Percentiles rank a stretch among this genome's conserved stretches.
phyloP scores from a whole-genome alignment of 2,888 invertebrate species.

The Eupithecia inturbata region DNA sequence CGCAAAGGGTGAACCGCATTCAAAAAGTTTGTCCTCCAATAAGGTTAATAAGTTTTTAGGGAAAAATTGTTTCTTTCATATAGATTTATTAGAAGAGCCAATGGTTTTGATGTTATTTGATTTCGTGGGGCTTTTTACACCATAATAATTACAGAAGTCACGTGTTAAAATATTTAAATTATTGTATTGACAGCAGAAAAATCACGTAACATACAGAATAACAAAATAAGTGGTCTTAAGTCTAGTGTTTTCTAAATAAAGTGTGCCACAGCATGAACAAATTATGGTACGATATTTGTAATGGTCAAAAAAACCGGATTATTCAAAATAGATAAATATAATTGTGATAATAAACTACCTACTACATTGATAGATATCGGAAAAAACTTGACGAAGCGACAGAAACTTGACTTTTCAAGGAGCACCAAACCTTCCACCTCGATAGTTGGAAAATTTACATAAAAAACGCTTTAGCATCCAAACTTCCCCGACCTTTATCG shows the following conservation, averaged over 20 bases:
- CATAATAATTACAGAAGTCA: not conserved
- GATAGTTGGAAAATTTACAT: constrained; percentile 52
- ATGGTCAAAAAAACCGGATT: not conserved
- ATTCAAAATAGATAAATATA: not conserved
- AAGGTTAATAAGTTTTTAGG: constrained; percentile 51
- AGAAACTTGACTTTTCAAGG: constrained; percentile 31
- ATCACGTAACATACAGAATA: too few relatives aligned
- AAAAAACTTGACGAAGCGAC: constrained; percentile 29
- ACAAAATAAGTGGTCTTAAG: too few relatives aligned
- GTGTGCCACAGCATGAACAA: too few relatives aligned
- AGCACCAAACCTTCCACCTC: constrained; percentile 38
- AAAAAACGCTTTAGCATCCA: constrained; percentile 55
- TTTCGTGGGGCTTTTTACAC: constrained; percentile 22
- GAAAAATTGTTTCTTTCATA: constrained; percentile 39
- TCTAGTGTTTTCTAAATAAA: too few relatives aligned
- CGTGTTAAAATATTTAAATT: too few relatives aligned
- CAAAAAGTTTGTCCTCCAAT: constrained; percentile 49
- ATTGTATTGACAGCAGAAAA: too few relatives aligned
- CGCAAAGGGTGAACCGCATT: constrained; percentile 41
- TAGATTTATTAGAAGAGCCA: constrained; percentile 16
- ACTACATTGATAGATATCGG: not conserved
- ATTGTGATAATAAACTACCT: too few relatives aligned
- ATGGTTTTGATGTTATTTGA: constrained; percentile 28
- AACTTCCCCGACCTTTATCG: constrained; percentile 47
- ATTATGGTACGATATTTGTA: too few relatives aligned